Base-by-base conservation (phyloP, 1,140 invertebrate species). In the Hylaeus volcanicus region DNA sequence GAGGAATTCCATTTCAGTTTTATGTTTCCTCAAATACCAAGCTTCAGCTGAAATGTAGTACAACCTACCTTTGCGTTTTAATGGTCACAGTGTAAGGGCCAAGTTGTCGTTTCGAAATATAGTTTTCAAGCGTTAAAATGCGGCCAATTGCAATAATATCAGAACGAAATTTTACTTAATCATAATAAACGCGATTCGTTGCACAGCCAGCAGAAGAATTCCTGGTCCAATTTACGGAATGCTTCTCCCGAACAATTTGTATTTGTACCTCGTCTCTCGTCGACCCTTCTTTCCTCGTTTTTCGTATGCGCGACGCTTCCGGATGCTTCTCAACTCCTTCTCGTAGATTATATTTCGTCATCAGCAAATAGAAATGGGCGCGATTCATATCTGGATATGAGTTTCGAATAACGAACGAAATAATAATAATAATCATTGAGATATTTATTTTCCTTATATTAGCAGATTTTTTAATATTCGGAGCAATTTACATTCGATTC, bases 101-200 rank as follows among this genome's bases (percentile, higher is more conserved):
- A 26, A 26, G 26, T 26, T 26, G 26, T 26, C 26, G 26, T 26
- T 26, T 26, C 26, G 26, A 26, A 26, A 26, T 26, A 26, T 26
- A 26, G 26, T n/a, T 5, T 8, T 15, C 39, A 14, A 1, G 39
- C 39, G 65, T 0, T 11, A 9, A 68, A n/a, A 48, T 37, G 12
- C 69, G 39, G 5, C 51, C 26, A 5, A 14, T 39, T n/a, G 53
- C 69, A 71, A 71, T 45, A 56, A 71, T 71, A 58, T 43, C 15
- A 43, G 51, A 58, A 11, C 53, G 53, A 15, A 58, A 56, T 71
- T 71, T 71, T 41, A 71, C 69, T 71, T 58, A 71, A 71, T 71
- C 55, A 71, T 71, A 56, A 58, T 71, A 71, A 71, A 53, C 53
- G 39, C 14, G 39, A 43, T 39, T 15, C 39, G 15, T 8, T n/a